Evolutionary conservation across 2,113 vertebrate genomes (phyloP).

Genomic region (Edolisoma coerulescens): DNA sequence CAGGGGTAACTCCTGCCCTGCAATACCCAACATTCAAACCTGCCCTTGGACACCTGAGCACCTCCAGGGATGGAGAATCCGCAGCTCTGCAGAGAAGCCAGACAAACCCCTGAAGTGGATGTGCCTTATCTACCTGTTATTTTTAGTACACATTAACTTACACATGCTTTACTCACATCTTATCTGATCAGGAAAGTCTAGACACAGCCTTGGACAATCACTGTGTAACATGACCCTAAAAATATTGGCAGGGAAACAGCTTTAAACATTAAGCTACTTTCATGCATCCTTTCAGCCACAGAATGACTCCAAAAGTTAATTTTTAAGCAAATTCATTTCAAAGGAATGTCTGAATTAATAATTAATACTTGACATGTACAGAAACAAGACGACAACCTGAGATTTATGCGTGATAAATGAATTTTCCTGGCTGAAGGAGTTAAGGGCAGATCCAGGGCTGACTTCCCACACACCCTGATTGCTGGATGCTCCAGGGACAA

Average conservation of each 20-base stretch:
- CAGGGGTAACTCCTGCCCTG: background rate
- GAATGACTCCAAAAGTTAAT: slow-evolving; percentile 40
- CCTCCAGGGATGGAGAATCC: background rate
- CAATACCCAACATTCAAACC: background rate
- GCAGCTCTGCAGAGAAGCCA: background rate
- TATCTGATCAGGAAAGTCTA: slow-evolving; percentile 4
- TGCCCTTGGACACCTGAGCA: background rate
- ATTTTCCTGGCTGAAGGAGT: background rate
- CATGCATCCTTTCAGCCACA: background rate
- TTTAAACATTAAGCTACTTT: slow-evolving; percentile 2
- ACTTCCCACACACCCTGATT: background rate
- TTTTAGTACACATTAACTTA: background rate
- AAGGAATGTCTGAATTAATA: slow-evolving; percentile 52
- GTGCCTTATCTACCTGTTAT: background rate
- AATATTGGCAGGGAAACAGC: background rate
- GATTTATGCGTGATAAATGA: background rate
- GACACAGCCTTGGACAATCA: background rate
- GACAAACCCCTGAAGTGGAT: accelerated
- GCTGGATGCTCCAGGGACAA: background rate
- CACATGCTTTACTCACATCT: background rate
- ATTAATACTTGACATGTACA: background rate
- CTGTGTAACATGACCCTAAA: background rate
- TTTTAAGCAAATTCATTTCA: slow-evolving; percentile 40
- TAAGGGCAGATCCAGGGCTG: background rate
- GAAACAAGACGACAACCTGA: accelerated